Base-by-base conservation (phyloP, 2,797 vertebrate species). In the Hippocampus kuda region DNA sequence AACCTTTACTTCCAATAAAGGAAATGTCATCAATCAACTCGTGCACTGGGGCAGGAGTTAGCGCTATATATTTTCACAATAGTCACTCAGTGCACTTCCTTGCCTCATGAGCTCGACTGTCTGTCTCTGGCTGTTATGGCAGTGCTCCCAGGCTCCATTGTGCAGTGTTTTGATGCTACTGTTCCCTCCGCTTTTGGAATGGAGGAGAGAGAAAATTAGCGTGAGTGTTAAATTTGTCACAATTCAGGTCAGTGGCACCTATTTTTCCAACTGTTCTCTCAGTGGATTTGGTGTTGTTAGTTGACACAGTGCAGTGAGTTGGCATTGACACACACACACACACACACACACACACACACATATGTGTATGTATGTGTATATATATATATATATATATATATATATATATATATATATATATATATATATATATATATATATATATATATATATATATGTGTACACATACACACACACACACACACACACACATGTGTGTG, bases 1-100 rank as follows among this genome's bases (percentile, higher is more conserved):
- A 65, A 49, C 44, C 63, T 65, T 65, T 65, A 65, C 63, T 27
- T 65, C 44, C 63, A 65, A 65, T 65, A 65, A 65, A 46, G 26
- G 63, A 65, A 65, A 65, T 48, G 63, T 48, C 63, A 48, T 65
- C 44, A 65, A 65, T 65, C 63, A 65, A 49, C 63, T 18, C 48
- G 63, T 65, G 63, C 63, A 65, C 63, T 20, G 63, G 24, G 63
- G 24, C 63, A 48, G 44, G 4, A 27, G 63, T 27, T 18, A 9
- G 63, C 48, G 63, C 46, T 48, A 26, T 65, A 46, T 65, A 46
- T 65, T 65, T 48, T 65, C 42, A 65, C 63, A 65, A 48, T 46
- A 48, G 63, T 65, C 41, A 48, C 63, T 65, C 63, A 27, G 63
- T 27, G 24, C n/a, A 65, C 63, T 65, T 27, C 44, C 63, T 65